Conservation (phyloP, 2,888 invertebrate species). For the Cyaniris semiargus region DNA sequence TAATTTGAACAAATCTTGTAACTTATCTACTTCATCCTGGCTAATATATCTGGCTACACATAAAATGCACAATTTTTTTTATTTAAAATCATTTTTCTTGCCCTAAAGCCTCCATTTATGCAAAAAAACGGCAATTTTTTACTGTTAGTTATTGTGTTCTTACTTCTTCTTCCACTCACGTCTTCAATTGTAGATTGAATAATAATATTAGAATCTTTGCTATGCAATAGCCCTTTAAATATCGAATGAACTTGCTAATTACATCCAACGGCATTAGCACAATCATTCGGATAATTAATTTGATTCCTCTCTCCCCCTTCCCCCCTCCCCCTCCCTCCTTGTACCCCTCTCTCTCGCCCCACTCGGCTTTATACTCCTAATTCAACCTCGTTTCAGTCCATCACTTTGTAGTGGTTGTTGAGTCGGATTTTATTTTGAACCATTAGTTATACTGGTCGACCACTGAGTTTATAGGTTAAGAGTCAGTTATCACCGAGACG, state of each 20-base stretch:
- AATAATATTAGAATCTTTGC: neutral
- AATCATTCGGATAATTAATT: conserved; percentile 18
- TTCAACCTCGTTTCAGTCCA: neutral
- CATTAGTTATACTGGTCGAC: neutral
- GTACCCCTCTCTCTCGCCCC: neutral
- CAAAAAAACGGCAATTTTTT: too few relatives aligned
- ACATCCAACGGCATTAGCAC: conserved; percentile 17
- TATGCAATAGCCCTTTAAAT: neutral
- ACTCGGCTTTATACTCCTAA: conserved; percentile 12
- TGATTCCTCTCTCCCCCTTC: neutral
- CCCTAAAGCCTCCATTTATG: too few relatives aligned
- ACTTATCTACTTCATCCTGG: too few relatives aligned
- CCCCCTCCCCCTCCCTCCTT: neutral
- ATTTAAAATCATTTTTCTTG: too few relatives aligned
- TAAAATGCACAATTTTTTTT: too few relatives aligned
- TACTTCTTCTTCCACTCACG: too few relatives aligned
- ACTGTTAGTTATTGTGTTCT: too few relatives aligned
- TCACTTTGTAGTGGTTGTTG: neutral
- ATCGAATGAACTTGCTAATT: conserved; percentile 14
- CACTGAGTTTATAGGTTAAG: neutral
- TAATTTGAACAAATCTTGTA: too few relatives aligned
- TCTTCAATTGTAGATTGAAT: too few relatives aligned
- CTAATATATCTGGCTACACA: too few relatives aligned
- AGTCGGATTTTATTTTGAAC: neutral
- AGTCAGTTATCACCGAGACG: neutral